Evolutionary conservation across 1,140 invertebrate species (phyloP).

Genomic region (Drosophila mauritiana): DNA sequence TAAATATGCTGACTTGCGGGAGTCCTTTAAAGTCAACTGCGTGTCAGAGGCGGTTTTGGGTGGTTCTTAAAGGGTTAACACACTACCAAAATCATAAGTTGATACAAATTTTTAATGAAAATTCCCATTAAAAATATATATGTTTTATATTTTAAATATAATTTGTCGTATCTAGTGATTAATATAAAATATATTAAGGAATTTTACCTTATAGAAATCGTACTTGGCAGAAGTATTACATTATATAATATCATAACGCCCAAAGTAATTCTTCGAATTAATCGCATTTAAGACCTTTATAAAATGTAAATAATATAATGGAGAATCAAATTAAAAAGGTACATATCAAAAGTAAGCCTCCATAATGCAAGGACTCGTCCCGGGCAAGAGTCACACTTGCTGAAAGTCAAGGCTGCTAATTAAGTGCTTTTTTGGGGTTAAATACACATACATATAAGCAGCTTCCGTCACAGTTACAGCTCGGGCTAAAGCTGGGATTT

Average conservation of each 20-base stretch:
- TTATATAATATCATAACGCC: no score
- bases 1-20: constrained; percentile 50
- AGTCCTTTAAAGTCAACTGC: constrained; percentile 55
- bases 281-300: neutral
- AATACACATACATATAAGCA: constrained; percentile 55
- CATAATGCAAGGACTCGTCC: neutral
- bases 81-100: neutral
- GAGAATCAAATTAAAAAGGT: neutral
- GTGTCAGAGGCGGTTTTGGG: constrained; percentile 1
- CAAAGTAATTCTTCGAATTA: no score
- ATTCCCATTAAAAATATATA: no score
- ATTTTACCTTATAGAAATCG: no score
- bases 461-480: constrained; percentile 39
- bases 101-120: no score
- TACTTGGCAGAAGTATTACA: no score
- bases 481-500: constrained; percentile 39
- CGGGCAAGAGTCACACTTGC: constrained; percentile 15
- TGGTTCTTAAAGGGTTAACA: constrained; percentile 5
- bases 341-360: neutral
- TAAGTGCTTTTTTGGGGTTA: constrained; percentile 73
- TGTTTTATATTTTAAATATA: no score
- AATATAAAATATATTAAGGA: no score
- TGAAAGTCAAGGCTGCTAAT: constrained; percentile 80
- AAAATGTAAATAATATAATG: neutral
- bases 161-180: no score